Percentiles rank a stretch among this genome's conserved stretches.
phyloP scores from a whole-genome alignment of 2,888 invertebrate genomes.

The Rotaria macrura region DNA sequence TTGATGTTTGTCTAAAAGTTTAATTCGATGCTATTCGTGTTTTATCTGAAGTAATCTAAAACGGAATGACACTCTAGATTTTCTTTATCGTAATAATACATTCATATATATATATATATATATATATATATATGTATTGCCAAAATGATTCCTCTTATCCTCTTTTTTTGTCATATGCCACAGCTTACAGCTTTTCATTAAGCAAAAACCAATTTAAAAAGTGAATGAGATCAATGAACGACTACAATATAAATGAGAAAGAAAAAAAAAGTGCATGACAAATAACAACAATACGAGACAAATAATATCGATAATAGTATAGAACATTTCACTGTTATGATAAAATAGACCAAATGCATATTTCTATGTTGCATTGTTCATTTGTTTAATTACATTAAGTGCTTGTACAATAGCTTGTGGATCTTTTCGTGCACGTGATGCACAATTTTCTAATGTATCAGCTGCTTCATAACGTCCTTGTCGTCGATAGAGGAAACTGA shows the following conservation, averaged over 20 bases:
- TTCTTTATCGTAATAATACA: background rate
- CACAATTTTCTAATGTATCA: slow-evolving; percentile 70
- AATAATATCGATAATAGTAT: background rate
- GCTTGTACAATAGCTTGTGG: slow-evolving; percentile 32
- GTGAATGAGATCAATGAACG: background rate
- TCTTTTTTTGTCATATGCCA: background rate
- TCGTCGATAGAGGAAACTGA: slow-evolving; percentile 89
- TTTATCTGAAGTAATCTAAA: background rate
- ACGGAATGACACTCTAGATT: background rate
- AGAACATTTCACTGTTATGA: background rate
- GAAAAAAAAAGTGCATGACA: background rate
- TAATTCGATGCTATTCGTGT: background rate
- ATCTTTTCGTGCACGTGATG: slow-evolving; percentile 30
- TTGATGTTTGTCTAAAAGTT: background rate
- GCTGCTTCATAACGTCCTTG: slow-evolving; percentile 99
- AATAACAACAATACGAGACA: background rate
- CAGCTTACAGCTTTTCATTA: background rate
- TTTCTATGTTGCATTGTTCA: background rate
- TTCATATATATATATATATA: background rate
- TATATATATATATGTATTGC: background rate
- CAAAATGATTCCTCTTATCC: background rate
- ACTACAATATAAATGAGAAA: background rate
- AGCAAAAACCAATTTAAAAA: background rate
- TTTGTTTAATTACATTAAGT: slow-evolving; percentile 28
- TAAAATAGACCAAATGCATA: background rate